Percentiles rank a stretch among this genome's conserved stretches.
These are phyloP conservation scores for Venustaconcha ellipsiformis DNA, from an alignment of 1,140 invertebrate genomes.

Conservation along the genomic window DNA sequence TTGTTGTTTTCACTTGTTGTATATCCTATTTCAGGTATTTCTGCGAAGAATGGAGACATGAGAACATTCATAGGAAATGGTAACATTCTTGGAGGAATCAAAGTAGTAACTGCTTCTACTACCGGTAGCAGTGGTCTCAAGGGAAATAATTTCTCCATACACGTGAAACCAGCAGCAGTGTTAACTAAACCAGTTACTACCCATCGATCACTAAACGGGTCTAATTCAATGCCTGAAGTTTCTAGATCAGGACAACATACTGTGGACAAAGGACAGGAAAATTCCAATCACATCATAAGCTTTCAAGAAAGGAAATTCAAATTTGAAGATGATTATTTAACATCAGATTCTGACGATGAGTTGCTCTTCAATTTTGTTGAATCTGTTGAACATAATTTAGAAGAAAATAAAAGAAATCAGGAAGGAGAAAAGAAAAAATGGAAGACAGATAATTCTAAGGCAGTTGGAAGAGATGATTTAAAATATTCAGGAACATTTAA, in stretches of 20 bases:
- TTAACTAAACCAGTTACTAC: background rate
- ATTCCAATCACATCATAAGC: background rate
- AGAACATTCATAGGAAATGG: conserved; percentile 32
- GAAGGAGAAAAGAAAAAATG: background rate
- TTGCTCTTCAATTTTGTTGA: background rate
- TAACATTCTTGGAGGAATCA: conserved; percentile 13
- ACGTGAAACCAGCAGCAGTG: background rate
- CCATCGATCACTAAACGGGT: background rate
- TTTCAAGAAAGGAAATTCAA: background rate
- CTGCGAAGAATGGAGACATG: conserved; percentile 29
- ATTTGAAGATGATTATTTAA: background rate
- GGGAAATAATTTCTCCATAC: background rate
- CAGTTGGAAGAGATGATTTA: background rate
- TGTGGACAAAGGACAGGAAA: conserved; percentile 1
- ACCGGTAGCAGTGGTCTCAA: background rate
- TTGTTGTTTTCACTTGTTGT: conserved; percentile 1
- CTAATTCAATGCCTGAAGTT: background rate
- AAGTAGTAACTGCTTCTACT: background rate
- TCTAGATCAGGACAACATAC: background rate
- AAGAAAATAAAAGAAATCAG: background rate
- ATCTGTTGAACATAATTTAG: background rate
- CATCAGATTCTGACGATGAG: background rate
- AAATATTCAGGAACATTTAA: background rate
- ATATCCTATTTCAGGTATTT: conserved; percentile 17
- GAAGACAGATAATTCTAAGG: background rate